Base-by-base conservation (phyloP, 2,113 vertebrate genomes). In the Leucosticte australis region DNA sequence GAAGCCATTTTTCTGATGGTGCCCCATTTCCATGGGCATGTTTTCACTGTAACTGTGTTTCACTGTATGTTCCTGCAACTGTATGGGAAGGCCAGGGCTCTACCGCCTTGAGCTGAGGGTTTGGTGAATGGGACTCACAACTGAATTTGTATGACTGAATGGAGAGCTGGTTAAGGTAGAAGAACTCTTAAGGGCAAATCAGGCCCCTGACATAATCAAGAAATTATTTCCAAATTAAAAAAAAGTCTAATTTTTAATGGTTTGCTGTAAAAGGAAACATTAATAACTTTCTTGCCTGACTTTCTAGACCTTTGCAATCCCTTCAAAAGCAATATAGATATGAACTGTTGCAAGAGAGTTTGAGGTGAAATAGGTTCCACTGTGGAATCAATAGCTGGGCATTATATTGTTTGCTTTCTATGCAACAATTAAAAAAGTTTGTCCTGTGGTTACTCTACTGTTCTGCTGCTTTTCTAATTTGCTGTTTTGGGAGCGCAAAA, bases 381-480 rank as follows among this genome's bases (percentile, higher is more conserved):
- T 4, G 22, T 63, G 41, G 37, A 97, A 87, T 74, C 87, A 79
- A 31, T 39, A 92, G 60, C 26, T 74, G 31, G 56, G 41, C 28
- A 42, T 65, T 60, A 23, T 80, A 64, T 64, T 76, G 8, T 2
- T 83, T 63, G 37, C 39, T 94, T 92, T 24, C 18, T 67, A 41
- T 65, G 70, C 42, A 74, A 69, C 41, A 69, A 83, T 77, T 86
- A 88, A 91, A 93, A 73, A 68, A 20, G 6, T 47, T 7, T 64
- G 62, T 63, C 76, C 68, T 89, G 39, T 31, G 9, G 30, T 89
- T 92, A 86, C 64, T 90, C 50, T 67, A 46, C 64, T 33, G 17
- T 67, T 95, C 39, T 35, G 75, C 57, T 93, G 55, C 44, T 69
- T 81, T 94, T 93, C 78, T 97, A 89, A 91, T 95, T 95, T 95